Evolutionary conservation across 2,797 vertebrate species (phyloP).

Genomic region (Gouania willdenowi): DNA sequence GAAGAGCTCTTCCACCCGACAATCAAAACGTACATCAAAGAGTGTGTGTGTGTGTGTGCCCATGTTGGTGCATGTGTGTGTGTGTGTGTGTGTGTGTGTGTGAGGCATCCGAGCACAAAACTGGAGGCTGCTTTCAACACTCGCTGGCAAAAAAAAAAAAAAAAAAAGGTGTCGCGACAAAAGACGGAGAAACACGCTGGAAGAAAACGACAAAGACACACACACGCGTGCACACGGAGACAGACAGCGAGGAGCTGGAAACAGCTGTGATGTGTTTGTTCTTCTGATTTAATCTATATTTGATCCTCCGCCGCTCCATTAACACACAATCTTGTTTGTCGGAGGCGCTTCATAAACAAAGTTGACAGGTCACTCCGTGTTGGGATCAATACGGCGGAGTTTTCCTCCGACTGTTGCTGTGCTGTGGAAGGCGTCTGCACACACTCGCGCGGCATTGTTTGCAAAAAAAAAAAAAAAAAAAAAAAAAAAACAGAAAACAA

Average conservation of each 20-base stretch:
- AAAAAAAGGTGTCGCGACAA: constrained; percentile 17
- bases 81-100: constrained; percentile 26
- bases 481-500: not conserved
- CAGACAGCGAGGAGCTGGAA: constrained; percentile 9
- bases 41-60: constrained; percentile 12
- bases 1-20: constrained; percentile 67
- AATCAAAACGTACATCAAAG: constrained; percentile 73
- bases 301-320: constrained; percentile 27
- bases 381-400: no score
- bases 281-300: constrained; percentile 44
- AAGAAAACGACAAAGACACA: not conserved
- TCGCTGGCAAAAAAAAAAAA: constrained; percentile 48
- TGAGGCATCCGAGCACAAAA: constrained; percentile 52
- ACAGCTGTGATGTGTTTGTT: constrained; percentile 39
- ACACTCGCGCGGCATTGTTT: no score
- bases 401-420: no score
- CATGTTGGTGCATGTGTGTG: constrained; percentile 12
- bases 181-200: not conserved
- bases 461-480: not conserved
- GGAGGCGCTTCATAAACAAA: constrained; percentile 22
- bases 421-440: no score
- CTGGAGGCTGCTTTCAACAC: constrained; percentile 57
- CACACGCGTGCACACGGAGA: not conserved
- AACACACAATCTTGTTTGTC: constrained; percentile 30
- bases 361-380: constrained; percentile 4